Conservation (phyloP, 1,140 invertebrate species). For the Tetramorium simillimum region DNA sequence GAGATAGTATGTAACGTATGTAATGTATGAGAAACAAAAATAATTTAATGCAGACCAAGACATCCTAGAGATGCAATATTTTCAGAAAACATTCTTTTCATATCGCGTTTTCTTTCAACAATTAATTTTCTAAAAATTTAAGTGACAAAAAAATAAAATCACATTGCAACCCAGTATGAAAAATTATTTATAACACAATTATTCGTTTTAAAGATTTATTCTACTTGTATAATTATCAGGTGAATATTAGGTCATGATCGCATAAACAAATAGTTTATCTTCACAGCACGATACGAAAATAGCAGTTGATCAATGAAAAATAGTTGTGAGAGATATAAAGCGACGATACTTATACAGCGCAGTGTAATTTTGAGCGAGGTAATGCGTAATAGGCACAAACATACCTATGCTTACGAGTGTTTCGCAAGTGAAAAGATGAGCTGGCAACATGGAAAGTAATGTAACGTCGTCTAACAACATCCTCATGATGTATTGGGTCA, state of each 20-base stretch:
- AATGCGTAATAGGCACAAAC: background rate
- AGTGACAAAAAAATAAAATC: background rate
- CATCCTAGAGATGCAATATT: background rate
- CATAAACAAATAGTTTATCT: background rate
- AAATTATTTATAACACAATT: background rate
- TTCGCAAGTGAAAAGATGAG: background rate
- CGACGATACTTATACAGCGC: background rate
- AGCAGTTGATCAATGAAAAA: slow-evolving; percentile 27
- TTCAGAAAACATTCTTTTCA: background rate
- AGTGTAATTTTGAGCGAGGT: slow-evolving; percentile 3
- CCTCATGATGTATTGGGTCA: no score
- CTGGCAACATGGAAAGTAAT: background rate
- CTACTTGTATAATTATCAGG: background rate
- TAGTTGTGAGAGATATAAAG: background rate
- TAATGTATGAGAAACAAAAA: background rate
- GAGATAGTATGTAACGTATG: background rate
- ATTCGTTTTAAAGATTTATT: background rate
- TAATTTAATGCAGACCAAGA: background rate
- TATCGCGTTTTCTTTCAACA: background rate
- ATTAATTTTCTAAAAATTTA: slow-evolving; percentile 10
- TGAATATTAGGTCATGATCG: background rate
- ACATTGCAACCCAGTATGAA: background rate
- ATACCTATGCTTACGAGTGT: background rate
- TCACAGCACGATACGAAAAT: background rate
- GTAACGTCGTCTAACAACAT: background rate